These are phyloP conservation scores for Gymnoscopelus braueri DNA, from an alignment of 2,797 vertebrate species.

Conservation along the genomic window DNA sequence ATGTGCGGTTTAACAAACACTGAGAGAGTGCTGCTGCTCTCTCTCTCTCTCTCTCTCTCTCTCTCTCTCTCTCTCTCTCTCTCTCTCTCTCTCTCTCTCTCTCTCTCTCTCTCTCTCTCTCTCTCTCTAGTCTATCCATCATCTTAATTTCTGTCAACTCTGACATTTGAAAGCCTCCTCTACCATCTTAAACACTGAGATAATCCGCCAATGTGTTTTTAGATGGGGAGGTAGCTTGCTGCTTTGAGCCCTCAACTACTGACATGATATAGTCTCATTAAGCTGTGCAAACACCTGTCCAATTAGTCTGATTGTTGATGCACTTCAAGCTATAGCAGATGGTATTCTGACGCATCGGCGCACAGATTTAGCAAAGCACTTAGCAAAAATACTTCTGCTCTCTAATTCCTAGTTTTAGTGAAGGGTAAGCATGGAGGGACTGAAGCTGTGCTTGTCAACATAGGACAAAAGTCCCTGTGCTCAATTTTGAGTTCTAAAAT, in stretches of 20 bases:
- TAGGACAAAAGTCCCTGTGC: constrained; percentile 69
- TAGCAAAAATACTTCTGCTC: constrained; percentile 58
- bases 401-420: constrained; percentile 77
- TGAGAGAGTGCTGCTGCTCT: constrained; percentile 66
- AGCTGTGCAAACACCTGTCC: constrained; percentile 78
- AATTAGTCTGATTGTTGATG: constrained; percentile 78
- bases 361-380: constrained; percentile 71
- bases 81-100: constrained; percentile 53
- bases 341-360: constrained; percentile 56
- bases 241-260: constrained; percentile 69
- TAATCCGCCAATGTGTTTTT: constrained; percentile 72
- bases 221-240: constrained; percentile 56
- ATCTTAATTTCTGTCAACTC: constrained; percentile 77
- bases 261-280: constrained; percentile 77
- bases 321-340: constrained; percentile 67
- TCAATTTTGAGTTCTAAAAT: constrained; percentile 56
- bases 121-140: constrained; percentile 10
- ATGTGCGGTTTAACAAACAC: constrained; percentile 77
- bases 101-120: constrained; percentile 10
- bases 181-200: constrained; percentile 65
- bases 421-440: constrained; percentile 68
- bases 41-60: constrained; percentile 43
- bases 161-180: constrained; percentile 71
- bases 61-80: constrained; percentile 42
- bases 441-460: constrained; percentile 63